phyloP scores from a whole-genome alignment of 2,113 vertebrate species.

The Vulpes lagopus region DNA sequence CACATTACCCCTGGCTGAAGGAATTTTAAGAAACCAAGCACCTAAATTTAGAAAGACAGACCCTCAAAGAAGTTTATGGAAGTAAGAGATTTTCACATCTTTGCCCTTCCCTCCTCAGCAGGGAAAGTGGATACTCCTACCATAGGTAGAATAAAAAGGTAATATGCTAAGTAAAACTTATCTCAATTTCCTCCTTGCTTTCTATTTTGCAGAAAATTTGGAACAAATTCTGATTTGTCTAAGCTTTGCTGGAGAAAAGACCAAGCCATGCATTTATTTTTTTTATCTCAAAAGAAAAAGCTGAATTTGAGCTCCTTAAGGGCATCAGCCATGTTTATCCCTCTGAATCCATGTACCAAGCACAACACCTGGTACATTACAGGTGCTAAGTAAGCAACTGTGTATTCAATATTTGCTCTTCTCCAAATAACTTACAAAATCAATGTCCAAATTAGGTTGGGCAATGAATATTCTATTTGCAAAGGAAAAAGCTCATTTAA shows the following conservation, averaged over 20 bases:
- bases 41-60: not conserved
- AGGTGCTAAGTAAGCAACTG: not conserved
- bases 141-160: not conserved
- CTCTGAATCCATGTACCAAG: not conserved
- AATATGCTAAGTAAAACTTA: not conserved
- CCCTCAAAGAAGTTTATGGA: not conserved
- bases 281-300: not conserved
- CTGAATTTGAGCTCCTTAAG: not conserved
- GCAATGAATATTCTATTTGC: not conserved
- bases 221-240: not conserved
- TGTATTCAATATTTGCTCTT: not conserved
- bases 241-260: not conserved
- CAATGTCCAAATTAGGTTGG: not conserved
- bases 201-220: conserved; percentile 2
- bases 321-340: fast-evolving
- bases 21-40: conserved; percentile 6
- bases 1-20: not conserved
- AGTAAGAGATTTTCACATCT: not conserved
- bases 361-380: not conserved
- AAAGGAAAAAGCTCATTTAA: not conserved
- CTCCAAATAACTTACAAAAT: not conserved
- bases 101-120: not conserved
- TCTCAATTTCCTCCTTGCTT: not conserved
- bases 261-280: not conserved
- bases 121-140: not conserved